A percentile compares a stretch with the other conserved stretches of the same genome.
phyloP scores from a whole-genome alignment of 2,888 invertebrate genomes.

The Ecliptopera silaceata region DNA sequence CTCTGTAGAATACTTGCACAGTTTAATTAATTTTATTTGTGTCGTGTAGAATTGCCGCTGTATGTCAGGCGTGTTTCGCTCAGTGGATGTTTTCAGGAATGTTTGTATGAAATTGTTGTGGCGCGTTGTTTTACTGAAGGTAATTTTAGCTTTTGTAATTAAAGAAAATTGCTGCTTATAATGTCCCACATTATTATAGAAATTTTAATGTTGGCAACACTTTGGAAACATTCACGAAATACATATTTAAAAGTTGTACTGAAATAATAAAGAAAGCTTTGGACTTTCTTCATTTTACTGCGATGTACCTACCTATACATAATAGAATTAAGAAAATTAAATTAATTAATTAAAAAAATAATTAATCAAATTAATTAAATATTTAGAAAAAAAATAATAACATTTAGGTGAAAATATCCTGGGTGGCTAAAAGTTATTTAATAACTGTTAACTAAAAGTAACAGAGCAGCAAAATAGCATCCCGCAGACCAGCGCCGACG shows the following conservation, averaged over 20 bases:
- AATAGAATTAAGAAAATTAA: no score
- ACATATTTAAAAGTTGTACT: no score
- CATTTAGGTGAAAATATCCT: no score
- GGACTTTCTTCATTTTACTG: no score
- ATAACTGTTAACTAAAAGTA: neutral
- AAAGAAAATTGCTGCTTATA: slow-evolving; percentile 13
- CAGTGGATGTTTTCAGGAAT: slow-evolving; percentile 8
- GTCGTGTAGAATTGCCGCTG: slow-evolving; percentile 9
- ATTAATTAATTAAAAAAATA: no score
- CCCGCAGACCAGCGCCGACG: slow-evolving; percentile 14
- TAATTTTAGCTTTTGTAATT: slow-evolving; percentile 14
- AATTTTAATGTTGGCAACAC: neutral
- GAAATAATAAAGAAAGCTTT: no score
- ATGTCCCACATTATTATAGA: neutral
- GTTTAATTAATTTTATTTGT: slow-evolving; percentile 26
- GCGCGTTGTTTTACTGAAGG: slow-evolving; percentile 10
- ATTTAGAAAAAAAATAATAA: no score
- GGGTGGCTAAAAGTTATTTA: neutral
- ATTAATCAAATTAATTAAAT: no score
- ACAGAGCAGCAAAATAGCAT: neutral
- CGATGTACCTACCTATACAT: no score
- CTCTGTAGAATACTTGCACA: slow-evolving; percentile 1
- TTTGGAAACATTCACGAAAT: neutral
- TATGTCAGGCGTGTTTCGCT: slow-evolving; percentile 7
- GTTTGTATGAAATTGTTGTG: slow-evolving; percentile 19